Evolutionary conservation across 2,797 vertebrate species (phyloP), one percentile per base, ranked within the genome.

Genomic region (Atherinosoma microstoma): DNA sequence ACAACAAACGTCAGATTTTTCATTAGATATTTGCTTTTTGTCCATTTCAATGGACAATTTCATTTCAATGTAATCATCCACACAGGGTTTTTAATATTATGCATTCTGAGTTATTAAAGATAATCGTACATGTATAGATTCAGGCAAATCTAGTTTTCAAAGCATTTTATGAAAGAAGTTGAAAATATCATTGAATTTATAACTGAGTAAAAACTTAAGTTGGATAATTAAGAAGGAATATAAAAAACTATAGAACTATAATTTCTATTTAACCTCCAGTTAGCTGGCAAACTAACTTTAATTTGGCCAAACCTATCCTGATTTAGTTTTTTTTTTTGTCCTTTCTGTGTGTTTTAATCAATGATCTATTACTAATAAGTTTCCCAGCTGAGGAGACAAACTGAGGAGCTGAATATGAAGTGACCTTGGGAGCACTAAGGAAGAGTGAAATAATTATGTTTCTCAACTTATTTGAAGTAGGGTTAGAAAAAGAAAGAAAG

Each of bases 271-370:
- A 30, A 22, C 18, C 30, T 67, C 36, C 35, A 30, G 27, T 66
- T 57, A n/a, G 53, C n/a, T 66, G 64, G 5, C 20, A 53, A 53
- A 53, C 49, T 27, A 27, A 49, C 18, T 20, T 4, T 20, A 47
- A 47, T 45, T 45, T 47, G 20, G 20, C 42, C 22, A 13, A 24
- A 27, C 12, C 2, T 13, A 12, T 54, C 22, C 11, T 54, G 22
- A 51, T 54, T 54, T 5, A 13, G 1, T 49, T n/a, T 49, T 42
- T 15, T 15, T 40, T 45, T 45, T 49, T 49, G n/a, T 4, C 22
- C 30, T 56, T n/a, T 40, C 36, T 57, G 38, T 58, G 29, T 67
- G 42, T 58, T 18, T 29, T 67, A 67, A 67, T 67, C 32, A 67
- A 11, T 5, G 0, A 32, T 58, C 40, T 67, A 32, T 58, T 24